phyloP scores from a whole-genome alignment of 2,797 vertebrate species.

The Mallotus villosus region DNA sequence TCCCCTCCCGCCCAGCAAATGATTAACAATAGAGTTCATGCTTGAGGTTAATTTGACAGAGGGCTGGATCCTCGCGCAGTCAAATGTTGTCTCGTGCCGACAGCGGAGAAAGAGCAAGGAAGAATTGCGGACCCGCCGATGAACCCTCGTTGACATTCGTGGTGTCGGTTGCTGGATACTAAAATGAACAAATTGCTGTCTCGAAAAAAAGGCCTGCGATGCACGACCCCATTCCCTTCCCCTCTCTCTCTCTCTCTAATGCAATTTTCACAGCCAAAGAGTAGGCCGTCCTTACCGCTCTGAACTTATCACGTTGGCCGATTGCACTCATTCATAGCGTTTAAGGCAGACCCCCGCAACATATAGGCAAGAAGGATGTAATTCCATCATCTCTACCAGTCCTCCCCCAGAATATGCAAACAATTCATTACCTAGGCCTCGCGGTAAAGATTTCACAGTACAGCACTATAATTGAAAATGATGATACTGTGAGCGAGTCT shows the following conservation, averaged over 20 bases:
- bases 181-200: slow-evolving; percentile 24
- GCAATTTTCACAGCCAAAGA: slow-evolving; percentile 12
- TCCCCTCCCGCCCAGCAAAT: slow-evolving; percentile 4
- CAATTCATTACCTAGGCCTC: slow-evolving; percentile 18
- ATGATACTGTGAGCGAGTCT: neutral
- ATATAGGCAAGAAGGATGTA: neutral
- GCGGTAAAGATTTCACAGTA: slow-evolving; percentile 11
- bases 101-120: neutral
- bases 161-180: slow-evolving; percentile 21
- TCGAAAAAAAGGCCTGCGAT: slow-evolving; percentile 17
- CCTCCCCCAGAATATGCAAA: slow-evolving; percentile 7
- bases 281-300: neutral
- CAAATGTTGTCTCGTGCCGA: slow-evolving; percentile 33
- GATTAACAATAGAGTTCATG: slow-evolving; percentile 34
- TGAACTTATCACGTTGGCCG: neutral
- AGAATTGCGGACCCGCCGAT: too few species aligned
- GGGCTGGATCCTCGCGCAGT: slow-evolving; percentile 32
- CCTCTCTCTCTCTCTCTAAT: neutral
- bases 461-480: slow-evolving; percentile 19
- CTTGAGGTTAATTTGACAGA: slow-evolving; percentile 38
- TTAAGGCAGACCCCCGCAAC: neutral
- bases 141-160: neutral
- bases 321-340: slow-evolving; percentile 5
- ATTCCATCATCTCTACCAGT: slow-evolving; percentile 8
- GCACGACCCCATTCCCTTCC: slow-evolving; percentile 1